phyloP scores from a whole-genome alignment of 2,113 vertebrate species.

The Porphyrio hochstetteri region DNA sequence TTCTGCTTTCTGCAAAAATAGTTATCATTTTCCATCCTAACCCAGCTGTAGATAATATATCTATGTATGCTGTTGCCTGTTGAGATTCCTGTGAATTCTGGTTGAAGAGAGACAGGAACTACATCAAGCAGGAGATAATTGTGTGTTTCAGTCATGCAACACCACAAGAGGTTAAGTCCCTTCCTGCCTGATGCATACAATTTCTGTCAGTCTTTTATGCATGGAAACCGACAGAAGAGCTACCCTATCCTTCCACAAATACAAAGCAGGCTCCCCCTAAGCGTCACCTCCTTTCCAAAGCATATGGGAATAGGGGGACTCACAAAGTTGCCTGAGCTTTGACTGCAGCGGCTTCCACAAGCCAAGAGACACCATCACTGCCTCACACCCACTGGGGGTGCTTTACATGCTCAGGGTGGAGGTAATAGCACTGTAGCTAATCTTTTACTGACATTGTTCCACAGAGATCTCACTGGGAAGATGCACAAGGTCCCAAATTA shows the following conservation, averaged over 20 bases:
- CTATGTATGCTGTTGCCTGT: not conserved
- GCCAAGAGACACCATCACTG: rapidly evolving
- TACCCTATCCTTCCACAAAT: not conserved
- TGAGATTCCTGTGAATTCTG: not conserved
- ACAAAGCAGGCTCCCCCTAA: not conserved
- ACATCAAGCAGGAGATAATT: not conserved
- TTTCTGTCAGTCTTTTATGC: not conserved
- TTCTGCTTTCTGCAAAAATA: not conserved
- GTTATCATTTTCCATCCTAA: not conserved
- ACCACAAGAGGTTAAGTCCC: not conserved
- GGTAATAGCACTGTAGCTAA: not conserved
- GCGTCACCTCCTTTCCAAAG: not conserved
- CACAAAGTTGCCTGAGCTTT: not conserved
- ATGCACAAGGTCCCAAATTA: not conserved
- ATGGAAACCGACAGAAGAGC: not conserved
- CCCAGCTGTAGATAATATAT: not conserved
- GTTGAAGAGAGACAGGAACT: not conserved
- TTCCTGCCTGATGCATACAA: not conserved
- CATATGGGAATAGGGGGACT: rapidly evolving
- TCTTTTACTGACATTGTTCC: not conserved
- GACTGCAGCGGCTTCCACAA: not conserved
- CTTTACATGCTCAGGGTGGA: not conserved
- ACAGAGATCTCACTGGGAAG: not conserved
- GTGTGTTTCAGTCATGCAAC: not conserved
- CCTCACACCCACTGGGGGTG: not conserved